A percentile compares a stretch with the other conserved stretches of the same genome.
phyloP scores from a whole-genome alignment of 2,888 invertebrate genomes.

The Drosophila melanosoma region DNA sequence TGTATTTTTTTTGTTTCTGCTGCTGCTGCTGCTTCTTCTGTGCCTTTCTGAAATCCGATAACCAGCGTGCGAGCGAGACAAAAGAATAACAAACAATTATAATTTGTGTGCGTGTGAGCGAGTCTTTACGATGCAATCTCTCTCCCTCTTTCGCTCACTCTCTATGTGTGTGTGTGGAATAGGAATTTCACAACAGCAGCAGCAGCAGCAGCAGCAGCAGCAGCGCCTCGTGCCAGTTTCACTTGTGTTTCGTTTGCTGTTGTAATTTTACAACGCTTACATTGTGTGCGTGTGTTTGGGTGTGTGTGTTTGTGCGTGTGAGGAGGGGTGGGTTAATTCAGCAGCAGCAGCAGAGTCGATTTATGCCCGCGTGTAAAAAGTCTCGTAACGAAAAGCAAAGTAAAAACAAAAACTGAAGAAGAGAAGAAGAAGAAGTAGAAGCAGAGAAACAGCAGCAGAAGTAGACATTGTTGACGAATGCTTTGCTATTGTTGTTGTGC shows the following conservation, averaged over 20 bases:
- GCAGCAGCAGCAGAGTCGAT: constrained; percentile 41
- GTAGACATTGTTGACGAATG: constrained; percentile 23
- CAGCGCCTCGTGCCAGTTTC: constrained; percentile 73
- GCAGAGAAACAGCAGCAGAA: constrained; percentile 23
- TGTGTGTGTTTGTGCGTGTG: constrained; percentile 5
- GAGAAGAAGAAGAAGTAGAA: constrained; percentile 60
- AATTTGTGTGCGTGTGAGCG: constrained; percentile 62
- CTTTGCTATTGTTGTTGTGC: constrained; percentile 40
- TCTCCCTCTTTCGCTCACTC: constrained; percentile 4
- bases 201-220: constrained; percentile 56
- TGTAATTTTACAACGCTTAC: constrained; percentile 59
- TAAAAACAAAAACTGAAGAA: constrained; percentile 75
- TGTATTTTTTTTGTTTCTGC: constrained; percentile 28
- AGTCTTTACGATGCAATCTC: constrained; percentile 35
- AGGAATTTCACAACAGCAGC: constrained; percentile 74
- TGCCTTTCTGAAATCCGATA: constrained; percentile 76
- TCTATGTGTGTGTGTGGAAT: constrained; percentile 50
- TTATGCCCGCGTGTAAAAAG: constrained; percentile 68
- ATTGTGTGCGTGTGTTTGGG: constrained; percentile 20
- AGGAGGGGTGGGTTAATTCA: constrained; percentile 10
- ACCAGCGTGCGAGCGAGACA: constrained; percentile 73
- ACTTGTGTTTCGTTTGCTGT: constrained; percentile 62
- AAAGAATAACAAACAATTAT: constrained; percentile 81
- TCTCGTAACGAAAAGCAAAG: constrained; percentile 74
- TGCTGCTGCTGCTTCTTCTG: constrained; percentile 55